Percentiles rank a stretch among this genome's conserved stretches.
Conservation (phyloP, 1,140 invertebrate genomes). For the Nephotettix cincticeps region DNA sequence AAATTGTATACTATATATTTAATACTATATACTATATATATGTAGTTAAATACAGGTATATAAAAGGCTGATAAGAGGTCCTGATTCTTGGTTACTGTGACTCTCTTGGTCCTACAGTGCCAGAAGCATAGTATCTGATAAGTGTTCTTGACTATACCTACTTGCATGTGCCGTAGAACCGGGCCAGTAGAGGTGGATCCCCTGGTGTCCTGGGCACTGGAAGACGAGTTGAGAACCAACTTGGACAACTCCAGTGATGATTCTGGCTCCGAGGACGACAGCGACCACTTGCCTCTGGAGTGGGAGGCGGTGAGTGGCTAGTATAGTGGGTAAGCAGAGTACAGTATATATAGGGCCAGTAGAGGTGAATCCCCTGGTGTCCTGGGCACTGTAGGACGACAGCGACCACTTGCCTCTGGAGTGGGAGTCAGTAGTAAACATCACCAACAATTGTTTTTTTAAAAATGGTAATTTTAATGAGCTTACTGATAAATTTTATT, state of each 20-base stretch:
- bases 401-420: constrained; percentile 56
- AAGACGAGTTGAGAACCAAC: constrained; percentile 58
- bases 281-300: constrained; percentile 56
- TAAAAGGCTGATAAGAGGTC: too few relatives aligned
- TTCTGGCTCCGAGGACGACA: constrained; percentile 66
- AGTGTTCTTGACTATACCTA: too few relatives aligned
- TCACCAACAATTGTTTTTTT: too few relatives aligned
- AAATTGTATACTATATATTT: too few relatives aligned
- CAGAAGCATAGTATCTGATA: too few relatives aligned
- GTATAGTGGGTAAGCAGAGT: too few relatives aligned
- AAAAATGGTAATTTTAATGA: too few relatives aligned
- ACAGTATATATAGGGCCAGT: constrained; percentile 59
- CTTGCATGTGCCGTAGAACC: constrained; percentile 47
- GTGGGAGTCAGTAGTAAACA: constrained; percentile 71
- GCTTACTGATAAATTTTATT: too few relatives aligned
- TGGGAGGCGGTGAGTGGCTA: constrained; percentile 63
- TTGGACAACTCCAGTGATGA: constrained; percentile 60
- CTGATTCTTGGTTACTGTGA: too few relatives aligned
- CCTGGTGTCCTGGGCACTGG: constrained; percentile 52
- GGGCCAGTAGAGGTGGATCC: constrained; percentile 59
- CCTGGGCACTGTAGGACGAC: constrained; percentile 59
- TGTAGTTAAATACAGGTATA: too few relatives aligned
- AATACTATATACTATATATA: too few relatives aligned
- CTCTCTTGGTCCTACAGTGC: too few relatives aligned
- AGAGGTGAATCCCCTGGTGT: constrained; percentile 54